Base-by-base conservation (phyloP, 2,797 vertebrate species). In the Apogon talboti region DNA sequence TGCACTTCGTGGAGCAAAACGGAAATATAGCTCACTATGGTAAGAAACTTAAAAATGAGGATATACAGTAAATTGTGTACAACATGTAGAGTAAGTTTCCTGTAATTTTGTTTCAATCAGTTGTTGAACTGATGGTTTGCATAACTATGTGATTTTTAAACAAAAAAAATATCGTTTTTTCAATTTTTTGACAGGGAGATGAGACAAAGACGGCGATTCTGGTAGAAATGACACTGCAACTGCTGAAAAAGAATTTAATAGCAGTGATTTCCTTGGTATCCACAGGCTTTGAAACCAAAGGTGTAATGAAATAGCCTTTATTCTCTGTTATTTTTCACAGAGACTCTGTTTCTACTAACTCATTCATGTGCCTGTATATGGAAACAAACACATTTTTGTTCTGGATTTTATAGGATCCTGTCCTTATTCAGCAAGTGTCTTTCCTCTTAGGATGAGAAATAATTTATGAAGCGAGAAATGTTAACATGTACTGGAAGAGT, bases 11-110 rank as follows among this genome's bases (percentile, higher is more conserved):
- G 92, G 90, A 63, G 84, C 78, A 55, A 81, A 48, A 47, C 59
- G 87, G 53, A 91, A 89, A 85, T 90, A 66, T 61, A 89, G 58
- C 18, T 83, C 45, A 75, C 56, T 90, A 10, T 33, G 85, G 91
- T 91, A 80, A 54, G 76, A 59, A 16, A 19, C 3, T 48, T 21
- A 38, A 2, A 18, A 33, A 44, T 48, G 7, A 0, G 1, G 2
- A 19, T 62, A 49, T n/a, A n/a, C n/a, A n/a, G n/a, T 1, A 0
- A 11, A 5, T 47, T 16, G 16, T 9, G 6, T 3, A 33, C 6
- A 33, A 33, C 7, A 33, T 33, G 7, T 7, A 33, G 6, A 33
- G 7, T 9, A 33, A 9, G 1, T 33, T 33, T 33, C 3, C 30
- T 9, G 30, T 9, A 1, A 1, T 33, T 33, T 33, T 33, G 30